Conservation (phyloP, 2,888 invertebrate species). For the Ornithoptera priamus region DNA sequence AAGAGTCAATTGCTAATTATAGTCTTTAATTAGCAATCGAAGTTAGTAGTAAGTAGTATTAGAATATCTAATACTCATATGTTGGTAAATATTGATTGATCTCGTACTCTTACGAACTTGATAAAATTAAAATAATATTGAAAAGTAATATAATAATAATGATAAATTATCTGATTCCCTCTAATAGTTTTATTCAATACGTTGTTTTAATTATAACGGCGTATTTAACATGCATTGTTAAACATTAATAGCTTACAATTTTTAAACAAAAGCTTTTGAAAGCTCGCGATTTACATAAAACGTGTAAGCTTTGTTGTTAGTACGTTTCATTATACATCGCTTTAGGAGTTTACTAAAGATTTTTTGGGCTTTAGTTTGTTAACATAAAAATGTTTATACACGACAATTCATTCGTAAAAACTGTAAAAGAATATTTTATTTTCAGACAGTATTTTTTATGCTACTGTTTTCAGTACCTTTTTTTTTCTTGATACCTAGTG, state of each 20-base stretch:
- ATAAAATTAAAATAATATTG: not conserved
- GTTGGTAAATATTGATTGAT: no score
- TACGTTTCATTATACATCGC: not conserved
- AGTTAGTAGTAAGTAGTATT: no score
- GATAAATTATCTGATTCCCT: not conserved
- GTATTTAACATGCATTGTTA: conserved; percentile 14
- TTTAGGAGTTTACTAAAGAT: no score
- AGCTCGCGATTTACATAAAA: conserved; percentile 8
- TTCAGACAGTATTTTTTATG: no score
- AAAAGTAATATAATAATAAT: not conserved
- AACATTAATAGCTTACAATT: conserved; percentile 12
- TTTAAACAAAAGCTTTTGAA: conserved; percentile 17
- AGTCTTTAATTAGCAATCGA: no score
- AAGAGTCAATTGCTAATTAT: no score
- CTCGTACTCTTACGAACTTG: not conserved
- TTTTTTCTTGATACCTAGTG: no score
- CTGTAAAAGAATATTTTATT: no score
- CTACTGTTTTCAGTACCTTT: no score
- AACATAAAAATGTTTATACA: not conserved
- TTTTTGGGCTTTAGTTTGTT: not conserved
- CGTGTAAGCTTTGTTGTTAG: not conserved
- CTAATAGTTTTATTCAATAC: not conserved
- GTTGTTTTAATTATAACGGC: conserved; percentile 6
- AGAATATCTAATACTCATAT: not conserved
- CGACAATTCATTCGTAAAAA: no score